Conservation (phyloP, 2,888 invertebrate genomes). For the Dione juno region DNA sequence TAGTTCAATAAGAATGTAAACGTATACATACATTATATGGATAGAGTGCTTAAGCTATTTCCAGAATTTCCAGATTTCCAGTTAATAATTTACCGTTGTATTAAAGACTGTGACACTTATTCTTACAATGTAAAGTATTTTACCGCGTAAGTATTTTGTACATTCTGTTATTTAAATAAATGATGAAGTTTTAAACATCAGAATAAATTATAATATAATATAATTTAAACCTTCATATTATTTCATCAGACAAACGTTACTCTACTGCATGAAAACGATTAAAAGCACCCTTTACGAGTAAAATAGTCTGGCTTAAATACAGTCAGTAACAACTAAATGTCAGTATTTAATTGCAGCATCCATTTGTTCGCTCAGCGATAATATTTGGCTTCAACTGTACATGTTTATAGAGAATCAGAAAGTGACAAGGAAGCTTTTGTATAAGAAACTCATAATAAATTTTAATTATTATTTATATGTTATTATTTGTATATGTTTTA, state of each 20-base stretch:
- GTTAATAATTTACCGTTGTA: no score
- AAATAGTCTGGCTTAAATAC: constrained; percentile 60
- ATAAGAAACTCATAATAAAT: background rate
- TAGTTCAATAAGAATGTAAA: no score
- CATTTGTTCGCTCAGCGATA: constrained; percentile 65
- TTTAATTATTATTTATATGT: background rate
- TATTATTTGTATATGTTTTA: background rate
- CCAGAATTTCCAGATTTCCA: no score
- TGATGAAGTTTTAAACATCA: background rate
- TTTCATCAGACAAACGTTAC: constrained; percentile 18
- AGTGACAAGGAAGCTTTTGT: constrained; percentile 13
- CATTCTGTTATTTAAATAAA: constrained; percentile 14
- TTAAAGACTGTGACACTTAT: background rate
- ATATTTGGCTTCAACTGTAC: constrained; percentile 49
- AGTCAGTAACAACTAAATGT: constrained; percentile 63
- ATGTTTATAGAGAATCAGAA: constrained; percentile 30
- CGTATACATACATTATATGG: no score
- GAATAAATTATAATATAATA: constrained; percentile 9
- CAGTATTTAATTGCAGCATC: constrained; percentile 70
- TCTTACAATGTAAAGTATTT: background rate
- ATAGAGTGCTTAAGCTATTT: no score
- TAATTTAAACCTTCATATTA: constrained; percentile 18
- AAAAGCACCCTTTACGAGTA: constrained; percentile 61
- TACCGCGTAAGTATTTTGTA: no score
- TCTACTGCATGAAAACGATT: constrained; percentile 44